These are phyloP conservation scores for Oscheius sp. DNA, from an alignment of 2,888 invertebrate species.

Conservation along the genomic window DNA sequence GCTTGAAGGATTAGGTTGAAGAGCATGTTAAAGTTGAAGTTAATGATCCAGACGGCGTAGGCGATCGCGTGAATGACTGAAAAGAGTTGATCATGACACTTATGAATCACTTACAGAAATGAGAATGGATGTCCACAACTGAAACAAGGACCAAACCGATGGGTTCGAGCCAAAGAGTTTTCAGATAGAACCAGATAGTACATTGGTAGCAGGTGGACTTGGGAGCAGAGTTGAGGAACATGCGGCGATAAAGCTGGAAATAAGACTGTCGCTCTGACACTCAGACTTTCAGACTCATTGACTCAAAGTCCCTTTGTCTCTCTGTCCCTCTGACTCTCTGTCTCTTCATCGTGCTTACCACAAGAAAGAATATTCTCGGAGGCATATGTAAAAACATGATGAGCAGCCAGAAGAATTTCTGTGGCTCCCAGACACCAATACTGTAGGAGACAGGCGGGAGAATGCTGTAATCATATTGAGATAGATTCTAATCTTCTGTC, in stretches of 20 bases:
- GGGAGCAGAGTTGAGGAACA: conserved; percentile 52
- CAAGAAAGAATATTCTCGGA: conserved; percentile 63
- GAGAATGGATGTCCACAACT: conserved; percentile 68
- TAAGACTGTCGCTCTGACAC: not conserved
- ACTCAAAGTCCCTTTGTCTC: no score
- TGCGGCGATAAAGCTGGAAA: conserved; percentile 55
- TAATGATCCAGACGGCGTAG: conserved; percentile 67
- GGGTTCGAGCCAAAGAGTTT: conserved; percentile 55
- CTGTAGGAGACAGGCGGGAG: conserved; percentile 71
- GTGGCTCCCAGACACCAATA: conserved; percentile 72
- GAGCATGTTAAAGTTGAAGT: conserved; percentile 71
- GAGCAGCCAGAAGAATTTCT: conserved; percentile 69
- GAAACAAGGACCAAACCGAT: conserved; percentile 63
- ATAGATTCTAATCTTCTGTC: not conserved
- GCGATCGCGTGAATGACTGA: conserved; percentile 67
- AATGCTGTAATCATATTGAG: conserved; percentile 43
- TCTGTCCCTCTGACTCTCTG: not conserved
- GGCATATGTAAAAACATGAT: conserved; percentile 69
- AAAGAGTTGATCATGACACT: conserved; percentile 11
- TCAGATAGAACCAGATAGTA: conserved; percentile 46
- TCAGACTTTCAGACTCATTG: not conserved
- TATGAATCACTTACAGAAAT: conserved; percentile 56
- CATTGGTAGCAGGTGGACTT: conserved; percentile 46
- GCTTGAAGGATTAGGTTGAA: conserved; percentile 69
- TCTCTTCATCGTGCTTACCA: conserved; percentile 40